phyloP scores from a whole-genome alignment of 2,797 vertebrate genomes.

The Chromis chromis region DNA sequence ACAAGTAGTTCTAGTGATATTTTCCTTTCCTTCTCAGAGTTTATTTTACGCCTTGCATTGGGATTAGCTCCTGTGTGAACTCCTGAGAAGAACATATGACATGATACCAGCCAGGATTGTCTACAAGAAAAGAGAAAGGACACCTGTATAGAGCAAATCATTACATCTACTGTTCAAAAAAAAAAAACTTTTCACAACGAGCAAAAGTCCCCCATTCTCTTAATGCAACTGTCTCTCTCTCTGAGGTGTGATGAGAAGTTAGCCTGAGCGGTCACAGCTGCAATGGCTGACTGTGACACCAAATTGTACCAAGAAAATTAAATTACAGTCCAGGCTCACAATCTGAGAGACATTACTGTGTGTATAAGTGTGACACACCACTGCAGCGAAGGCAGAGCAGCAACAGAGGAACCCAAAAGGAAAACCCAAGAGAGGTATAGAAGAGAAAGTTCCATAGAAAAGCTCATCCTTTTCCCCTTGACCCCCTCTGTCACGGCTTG shows the following conservation, averaged over 20 bases:
- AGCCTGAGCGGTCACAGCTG: not conserved
- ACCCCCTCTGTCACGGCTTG: slow-evolving; percentile 49
- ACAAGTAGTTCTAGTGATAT: not conserved
- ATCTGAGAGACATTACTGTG: not conserved
- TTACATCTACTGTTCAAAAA: not conserved
- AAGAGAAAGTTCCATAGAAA: not conserved
- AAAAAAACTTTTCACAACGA: not conserved
- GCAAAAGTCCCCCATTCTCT: not conserved
- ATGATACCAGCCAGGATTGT: not conserved
- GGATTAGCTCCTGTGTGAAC: slow-evolving; percentile 16
- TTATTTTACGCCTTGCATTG: not conserved
- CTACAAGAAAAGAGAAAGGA: not conserved
- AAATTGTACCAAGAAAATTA: not conserved
- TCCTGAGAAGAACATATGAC: not conserved
- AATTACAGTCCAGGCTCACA: not conserved
- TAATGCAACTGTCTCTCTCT: no score
- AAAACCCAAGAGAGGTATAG: not conserved
- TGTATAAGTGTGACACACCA: not conserved
- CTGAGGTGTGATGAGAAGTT: not conserved
- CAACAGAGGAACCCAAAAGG: not conserved
- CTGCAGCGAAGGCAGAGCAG: not conserved
- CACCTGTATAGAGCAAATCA: not conserved
- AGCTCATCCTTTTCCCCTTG: slow-evolving; percentile 22
- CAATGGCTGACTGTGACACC: not conserved
- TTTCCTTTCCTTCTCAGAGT: not conserved